Percentiles rank a stretch among this genome's conserved stretches.
Evolutionary conservation across 2,113 vertebrate genomes (phyloP).

Genomic region (Oreochromis aureus): DNA sequence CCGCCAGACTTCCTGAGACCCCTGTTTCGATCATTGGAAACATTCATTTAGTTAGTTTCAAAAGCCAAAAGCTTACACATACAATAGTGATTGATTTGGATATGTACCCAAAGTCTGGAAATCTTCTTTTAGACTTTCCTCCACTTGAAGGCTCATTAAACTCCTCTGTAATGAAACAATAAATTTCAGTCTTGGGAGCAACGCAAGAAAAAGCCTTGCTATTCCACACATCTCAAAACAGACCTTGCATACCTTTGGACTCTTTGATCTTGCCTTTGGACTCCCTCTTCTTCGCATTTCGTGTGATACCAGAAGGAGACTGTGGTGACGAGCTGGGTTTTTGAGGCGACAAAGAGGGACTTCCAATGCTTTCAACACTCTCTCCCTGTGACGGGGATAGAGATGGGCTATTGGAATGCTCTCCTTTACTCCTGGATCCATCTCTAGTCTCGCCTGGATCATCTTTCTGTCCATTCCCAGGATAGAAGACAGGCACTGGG

Average conservation of each 20-base stretch:
- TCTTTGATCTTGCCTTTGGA: conserved; percentile 83
- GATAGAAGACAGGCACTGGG: conserved; percentile 43
- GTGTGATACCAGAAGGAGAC: conserved; percentile 73
- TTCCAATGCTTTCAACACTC: conserved; percentile 63
- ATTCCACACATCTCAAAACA: neutral
- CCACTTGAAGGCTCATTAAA: conserved; percentile 67
- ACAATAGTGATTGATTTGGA: neutral
- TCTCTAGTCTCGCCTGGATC: conserved; percentile 58
- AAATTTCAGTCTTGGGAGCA: neutral
- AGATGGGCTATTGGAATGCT: conserved; percentile 75
- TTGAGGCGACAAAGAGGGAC: conserved; percentile 58
- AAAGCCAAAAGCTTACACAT: neutral
- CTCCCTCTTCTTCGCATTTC: conserved; percentile 79
- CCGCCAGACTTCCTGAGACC: conserved; percentile 88
- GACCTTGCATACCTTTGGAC: conserved; percentile 74
- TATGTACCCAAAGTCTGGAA: conserved; percentile 88
- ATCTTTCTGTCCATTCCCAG: conserved; percentile 59
- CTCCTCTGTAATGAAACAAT: conserved; percentile 71
- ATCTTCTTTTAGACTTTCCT: conserved; percentile 84
- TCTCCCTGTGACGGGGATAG: conserved; percentile 72
- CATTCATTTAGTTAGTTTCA: neutral
- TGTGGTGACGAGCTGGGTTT: conserved; percentile 65
- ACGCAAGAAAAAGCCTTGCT: neutral
- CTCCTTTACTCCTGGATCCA: conserved; percentile 64
- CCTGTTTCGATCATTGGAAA: conserved; percentile 53